phyloP scores from a whole-genome alignment of 2,113 vertebrate genomes.

The Pampusana beccarii region DNA sequence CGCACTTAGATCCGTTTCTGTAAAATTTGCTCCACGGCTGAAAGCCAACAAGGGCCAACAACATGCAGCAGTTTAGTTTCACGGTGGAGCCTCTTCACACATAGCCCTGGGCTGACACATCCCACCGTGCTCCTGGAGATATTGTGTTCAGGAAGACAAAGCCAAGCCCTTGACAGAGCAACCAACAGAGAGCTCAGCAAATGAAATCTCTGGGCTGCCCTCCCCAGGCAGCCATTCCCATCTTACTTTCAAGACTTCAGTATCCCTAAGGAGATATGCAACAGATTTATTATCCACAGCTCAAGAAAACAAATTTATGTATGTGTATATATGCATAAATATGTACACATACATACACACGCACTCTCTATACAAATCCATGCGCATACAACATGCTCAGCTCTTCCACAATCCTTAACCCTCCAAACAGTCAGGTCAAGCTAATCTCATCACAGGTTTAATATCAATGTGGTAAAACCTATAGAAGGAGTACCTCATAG shows the following conservation, averaged over 20 bases:
- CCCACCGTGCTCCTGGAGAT: neutral
- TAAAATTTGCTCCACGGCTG: neutral
- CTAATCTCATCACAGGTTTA: neutral
- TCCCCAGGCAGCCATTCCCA: neutral
- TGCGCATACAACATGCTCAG: neutral
- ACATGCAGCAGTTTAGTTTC: neutral
- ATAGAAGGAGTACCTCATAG: neutral
- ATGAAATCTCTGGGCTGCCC: neutral
- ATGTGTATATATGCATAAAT: neutral
- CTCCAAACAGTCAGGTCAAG: neutral
- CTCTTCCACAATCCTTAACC: neutral
- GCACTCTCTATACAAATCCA: neutral
- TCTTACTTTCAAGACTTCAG: neutral
- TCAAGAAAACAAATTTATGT: neutral
- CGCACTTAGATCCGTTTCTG: neutral
- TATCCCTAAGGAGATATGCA: neutral
- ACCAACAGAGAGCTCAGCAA: neutral
- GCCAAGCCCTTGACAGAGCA: neutral
- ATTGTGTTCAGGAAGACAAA: neutral
- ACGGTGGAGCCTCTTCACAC: neutral
- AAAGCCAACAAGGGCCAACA: neutral
- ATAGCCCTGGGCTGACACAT: neutral
- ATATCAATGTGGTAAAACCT: neutral
- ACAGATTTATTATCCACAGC: neutral
- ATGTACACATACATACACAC: rapidly evolving